These are phyloP conservation scores for Andrena bucephala DNA, from an alignment of 2,888 invertebrate genomes.

Conservation along the genomic window DNA sequence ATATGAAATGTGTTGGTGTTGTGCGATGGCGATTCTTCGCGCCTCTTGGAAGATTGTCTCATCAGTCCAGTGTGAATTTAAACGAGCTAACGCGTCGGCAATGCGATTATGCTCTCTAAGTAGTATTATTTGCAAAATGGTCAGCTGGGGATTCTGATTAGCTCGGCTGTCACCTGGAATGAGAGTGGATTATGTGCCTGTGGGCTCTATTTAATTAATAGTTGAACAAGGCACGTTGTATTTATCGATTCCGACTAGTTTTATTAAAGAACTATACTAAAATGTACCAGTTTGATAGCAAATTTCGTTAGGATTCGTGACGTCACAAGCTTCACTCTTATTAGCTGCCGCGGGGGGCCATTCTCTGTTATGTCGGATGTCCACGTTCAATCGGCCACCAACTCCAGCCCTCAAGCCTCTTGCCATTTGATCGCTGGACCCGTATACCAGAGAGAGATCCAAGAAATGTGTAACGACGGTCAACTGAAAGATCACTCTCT, in stretches of 20 bases:
- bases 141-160: constrained; percentile 92
- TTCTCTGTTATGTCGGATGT: constrained; percentile 88
- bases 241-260: background rate
- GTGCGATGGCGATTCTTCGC: constrained; percentile 90
- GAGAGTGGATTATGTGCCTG: background rate
- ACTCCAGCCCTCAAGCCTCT: constrained; percentile 88
- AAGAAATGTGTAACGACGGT: constrained; percentile 90
- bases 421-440: constrained; percentile 89
- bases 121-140: constrained; percentile 90
- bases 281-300: constrained; percentile 87
- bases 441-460: constrained; percentile 93
- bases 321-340: constrained; percentile 89
- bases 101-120: constrained; percentile 93
- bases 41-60: constrained; percentile 91
- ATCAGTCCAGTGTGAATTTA: constrained; percentile 92
- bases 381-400: constrained; percentile 89
- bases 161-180: constrained; percentile 90
- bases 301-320: constrained; percentile 86
- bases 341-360: constrained; percentile 91
- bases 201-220: background rate
- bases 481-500: constrained; percentile 84
- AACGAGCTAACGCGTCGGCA: constrained; percentile 87
- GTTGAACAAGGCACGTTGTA: background rate
- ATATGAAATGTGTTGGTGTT: constrained; percentile 92
- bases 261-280: background rate